Conservation (phyloP, 2,113 vertebrate species). For the Chiloscyllium plagiosum region DNA sequence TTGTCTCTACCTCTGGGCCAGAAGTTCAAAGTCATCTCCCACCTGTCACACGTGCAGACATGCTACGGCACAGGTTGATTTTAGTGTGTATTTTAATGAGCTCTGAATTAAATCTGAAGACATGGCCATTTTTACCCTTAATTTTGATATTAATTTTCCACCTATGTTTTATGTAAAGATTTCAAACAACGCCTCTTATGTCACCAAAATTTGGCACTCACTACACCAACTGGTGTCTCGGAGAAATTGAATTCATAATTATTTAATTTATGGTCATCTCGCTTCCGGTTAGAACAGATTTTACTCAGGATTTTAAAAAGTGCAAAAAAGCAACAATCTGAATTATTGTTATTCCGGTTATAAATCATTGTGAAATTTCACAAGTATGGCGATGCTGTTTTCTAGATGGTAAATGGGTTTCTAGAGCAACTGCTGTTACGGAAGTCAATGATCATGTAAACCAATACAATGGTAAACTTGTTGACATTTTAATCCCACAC, state of each 20-base stretch:
- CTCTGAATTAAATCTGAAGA: background rate
- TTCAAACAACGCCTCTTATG: background rate
- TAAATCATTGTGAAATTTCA: background rate
- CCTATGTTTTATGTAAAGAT: background rate
- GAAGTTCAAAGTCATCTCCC: too few species aligned
- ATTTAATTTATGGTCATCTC: background rate
- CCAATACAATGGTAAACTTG: background rate
- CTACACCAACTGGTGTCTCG: background rate
- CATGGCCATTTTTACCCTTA: background rate
- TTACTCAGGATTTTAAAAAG: too few species aligned
- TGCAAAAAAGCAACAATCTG: too few species aligned
- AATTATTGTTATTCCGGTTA: too few species aligned
- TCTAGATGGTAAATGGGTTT: background rate
- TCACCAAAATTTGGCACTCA: background rate
- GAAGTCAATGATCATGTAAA: background rate
- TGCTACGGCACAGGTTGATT: too few species aligned
- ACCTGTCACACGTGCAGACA: too few species aligned
- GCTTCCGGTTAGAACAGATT: background rate
- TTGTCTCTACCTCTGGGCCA: too few species aligned
- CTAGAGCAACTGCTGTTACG: background rate
- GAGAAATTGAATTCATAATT: background rate
- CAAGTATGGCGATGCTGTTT: background rate
- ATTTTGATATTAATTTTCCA: background rate
- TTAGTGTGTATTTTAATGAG: too few species aligned
- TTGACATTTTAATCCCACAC: background rate